These are phyloP conservation scores for Sceliomorpha sp. DNA, from an alignment of 2,888 invertebrate species.

Conservation along the genomic window DNA sequence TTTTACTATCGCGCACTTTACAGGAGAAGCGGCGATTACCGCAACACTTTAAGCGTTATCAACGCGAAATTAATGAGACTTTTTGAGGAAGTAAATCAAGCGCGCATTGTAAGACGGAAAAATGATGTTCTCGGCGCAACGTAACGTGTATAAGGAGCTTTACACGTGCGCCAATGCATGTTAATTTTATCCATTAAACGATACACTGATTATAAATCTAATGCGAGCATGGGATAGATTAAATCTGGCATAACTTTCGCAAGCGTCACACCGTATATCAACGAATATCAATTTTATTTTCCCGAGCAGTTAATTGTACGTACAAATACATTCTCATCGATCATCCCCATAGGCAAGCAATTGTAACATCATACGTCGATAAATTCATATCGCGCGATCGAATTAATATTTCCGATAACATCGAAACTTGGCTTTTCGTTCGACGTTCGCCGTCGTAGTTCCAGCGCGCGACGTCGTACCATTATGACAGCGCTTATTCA, in stretches of 20 bases:
- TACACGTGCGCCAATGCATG: constrained; percentile 1
- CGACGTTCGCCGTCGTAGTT: no score
- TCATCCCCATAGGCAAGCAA: no score
- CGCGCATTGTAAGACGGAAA: neutral
- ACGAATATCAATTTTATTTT: constrained; percentile 1
- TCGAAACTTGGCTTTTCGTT: no score
- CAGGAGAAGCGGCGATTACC: no score
- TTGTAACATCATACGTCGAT: no score
- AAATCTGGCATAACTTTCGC: neutral
- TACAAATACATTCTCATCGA: neutral
- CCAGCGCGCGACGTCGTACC: no score
- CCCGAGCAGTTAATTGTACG: neutral
- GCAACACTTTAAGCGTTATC: no score
- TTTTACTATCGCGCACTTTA: no score
- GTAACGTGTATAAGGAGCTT: neutral
- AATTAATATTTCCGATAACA: no score
- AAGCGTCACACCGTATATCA: neutral
- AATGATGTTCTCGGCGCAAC: neutral
- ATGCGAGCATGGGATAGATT: neutral
- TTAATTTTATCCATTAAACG: constrained; percentile 6
- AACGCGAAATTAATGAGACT: no score
- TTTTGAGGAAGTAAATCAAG: neutral
- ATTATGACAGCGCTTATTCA: no score
- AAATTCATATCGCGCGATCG: no score
- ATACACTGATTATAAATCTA: constrained; percentile 7